Evolutionary conservation across 2,888 invertebrate genomes (phyloP), one percentile per base, ranked within the genome.

Genomic region (Nomada goodeniana): DNA sequence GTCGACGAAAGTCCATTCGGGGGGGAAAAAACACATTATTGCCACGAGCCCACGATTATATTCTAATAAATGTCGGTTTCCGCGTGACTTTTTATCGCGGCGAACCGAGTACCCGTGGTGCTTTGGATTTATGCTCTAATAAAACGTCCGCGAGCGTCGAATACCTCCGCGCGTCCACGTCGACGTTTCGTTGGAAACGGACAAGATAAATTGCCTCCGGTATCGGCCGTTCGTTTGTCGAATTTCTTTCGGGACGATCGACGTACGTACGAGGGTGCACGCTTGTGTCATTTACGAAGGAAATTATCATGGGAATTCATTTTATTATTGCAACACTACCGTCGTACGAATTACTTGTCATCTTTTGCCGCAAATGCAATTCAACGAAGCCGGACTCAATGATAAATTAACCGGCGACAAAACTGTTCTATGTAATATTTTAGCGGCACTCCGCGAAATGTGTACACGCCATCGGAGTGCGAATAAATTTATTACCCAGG

Each of bases 121-220:
- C 18, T 44, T 20, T 55, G 65, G 55, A 73, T 73, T 80, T 71
- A 78, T 65, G 71, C 36, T 53, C 55, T 79, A 71, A 79, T 80
- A 80, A 79, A 79, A 71, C 44, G 65, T 26, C 20, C 53, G 53
- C 63, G 53, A 23, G 36, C 52, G 29, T n/a, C 50, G 52, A 72
- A 63, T 53, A 63, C 23, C 52, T n/a, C 23, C 53, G 42, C 23
- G 36, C n/a, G 55, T 64, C 29, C 42, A 20, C 29, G 60, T 71
- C 65, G 65, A 65, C 65, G 65, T 65, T 65, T 55, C 72, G 65
- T 44, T 65, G 55, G 55, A 42, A 44, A 64, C 44, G 20, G 26
- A 18, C 55, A 26, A 55, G 67, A 74, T 73, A 67, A 74, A 74
- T 74, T 67, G 65, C 47, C 47, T 57, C 18, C 13, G 57, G 59